phyloP scores from a whole-genome alignment of 2,113 vertebrate genomes.

The Brachyhypopomus gauderio region DNA sequence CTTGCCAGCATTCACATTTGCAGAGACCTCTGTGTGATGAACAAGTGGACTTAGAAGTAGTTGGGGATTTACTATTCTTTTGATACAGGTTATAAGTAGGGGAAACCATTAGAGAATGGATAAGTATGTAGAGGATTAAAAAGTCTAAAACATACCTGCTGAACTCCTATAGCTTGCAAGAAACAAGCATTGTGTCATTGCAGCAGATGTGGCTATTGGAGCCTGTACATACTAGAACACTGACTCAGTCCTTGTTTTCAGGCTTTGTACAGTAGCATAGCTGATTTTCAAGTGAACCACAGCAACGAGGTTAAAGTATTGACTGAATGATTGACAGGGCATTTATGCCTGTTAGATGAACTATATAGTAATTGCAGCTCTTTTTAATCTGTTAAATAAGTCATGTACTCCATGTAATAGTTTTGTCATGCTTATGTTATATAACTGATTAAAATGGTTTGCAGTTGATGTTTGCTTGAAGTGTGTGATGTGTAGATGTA shows the following conservation, averaged over 20 bases:
- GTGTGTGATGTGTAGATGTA: too few species aligned
- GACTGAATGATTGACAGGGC: too few species aligned
- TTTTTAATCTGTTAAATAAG: too few species aligned
- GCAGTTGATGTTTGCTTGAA: too few species aligned
- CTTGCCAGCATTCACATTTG: neutral
- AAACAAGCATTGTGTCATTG: neutral
- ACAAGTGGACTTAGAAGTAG: neutral
- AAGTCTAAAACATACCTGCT: neutral
- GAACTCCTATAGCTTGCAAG: neutral
- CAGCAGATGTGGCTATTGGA: neutral
- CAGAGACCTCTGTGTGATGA: conserved; percentile 3
- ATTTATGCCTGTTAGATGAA: too few species aligned
- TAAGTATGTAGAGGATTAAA: neutral
- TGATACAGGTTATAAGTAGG: neutral
- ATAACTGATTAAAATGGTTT: too few species aligned
- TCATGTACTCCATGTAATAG: too few species aligned
- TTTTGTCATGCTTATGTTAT: too few species aligned
- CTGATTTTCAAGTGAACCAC: neutral
- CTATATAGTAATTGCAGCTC: too few species aligned
- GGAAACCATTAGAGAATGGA: conserved; percentile 4
- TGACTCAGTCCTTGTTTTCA: neutral
- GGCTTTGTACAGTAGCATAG: neutral
- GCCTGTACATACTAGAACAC: neutral
- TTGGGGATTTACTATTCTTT: neutral
- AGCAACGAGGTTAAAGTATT: too few species aligned